Conservation (phyloP, 2,797 vertebrate species). For the Molothrus ater region DNA sequence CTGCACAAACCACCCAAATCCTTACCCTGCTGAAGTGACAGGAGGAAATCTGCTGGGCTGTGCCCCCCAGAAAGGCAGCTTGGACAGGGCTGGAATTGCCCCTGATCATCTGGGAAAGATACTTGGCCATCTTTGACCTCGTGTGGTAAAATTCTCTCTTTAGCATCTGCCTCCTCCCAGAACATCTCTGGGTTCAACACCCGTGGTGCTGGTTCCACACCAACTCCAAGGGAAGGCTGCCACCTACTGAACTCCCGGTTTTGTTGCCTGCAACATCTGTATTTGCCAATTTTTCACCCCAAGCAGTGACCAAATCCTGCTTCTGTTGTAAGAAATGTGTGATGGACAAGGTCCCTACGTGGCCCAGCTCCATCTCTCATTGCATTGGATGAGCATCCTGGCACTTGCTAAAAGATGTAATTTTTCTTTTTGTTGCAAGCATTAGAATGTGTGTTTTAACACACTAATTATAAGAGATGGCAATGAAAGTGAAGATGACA, state of each 20-base stretch:
- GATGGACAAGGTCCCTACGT: neutral
- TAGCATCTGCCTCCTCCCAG: neutral
- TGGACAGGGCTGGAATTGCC: neutral
- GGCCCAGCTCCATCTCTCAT: fast-evolving
- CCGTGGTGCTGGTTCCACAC: neutral
- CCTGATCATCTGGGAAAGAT: neutral
- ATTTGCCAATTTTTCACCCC: neutral
- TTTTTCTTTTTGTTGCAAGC: neutral
- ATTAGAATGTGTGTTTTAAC: neutral
- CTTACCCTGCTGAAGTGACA: neutral
- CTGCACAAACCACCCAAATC: neutral
- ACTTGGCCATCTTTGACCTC: neutral
- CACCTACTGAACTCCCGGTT: conserved; percentile 44
- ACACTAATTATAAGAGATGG: neutral
- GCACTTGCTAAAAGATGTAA: neutral
- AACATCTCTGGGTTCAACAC: neutral
- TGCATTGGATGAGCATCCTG: neutral
- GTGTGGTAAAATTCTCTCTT: neutral
- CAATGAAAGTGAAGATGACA: neutral
- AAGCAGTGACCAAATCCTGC: neutral
- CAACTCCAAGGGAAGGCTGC: conserved; percentile 62
- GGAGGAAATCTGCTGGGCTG: neutral
- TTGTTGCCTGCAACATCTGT: neutral
- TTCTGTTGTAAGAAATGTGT: neutral
- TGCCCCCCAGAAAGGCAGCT: neutral